These are phyloP conservation scores for Salvelinus alpinus DNA, from an alignment of 2,113 vertebrate genomes.

Conservation along the genomic window DNA sequence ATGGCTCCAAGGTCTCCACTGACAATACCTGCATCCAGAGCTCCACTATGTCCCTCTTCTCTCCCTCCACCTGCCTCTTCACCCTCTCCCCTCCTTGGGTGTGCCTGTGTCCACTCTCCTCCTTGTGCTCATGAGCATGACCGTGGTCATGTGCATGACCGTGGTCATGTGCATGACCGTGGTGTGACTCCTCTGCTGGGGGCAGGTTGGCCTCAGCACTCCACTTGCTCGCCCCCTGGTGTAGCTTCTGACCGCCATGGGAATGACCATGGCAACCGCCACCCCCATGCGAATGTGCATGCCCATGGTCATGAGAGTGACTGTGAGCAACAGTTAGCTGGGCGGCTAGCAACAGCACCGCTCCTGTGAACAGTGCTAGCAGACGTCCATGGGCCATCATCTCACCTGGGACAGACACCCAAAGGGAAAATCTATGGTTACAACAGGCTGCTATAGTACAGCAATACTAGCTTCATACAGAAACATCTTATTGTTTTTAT, in stretches of 20 bases:
- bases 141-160: background rate
- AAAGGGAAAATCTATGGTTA: background rate
- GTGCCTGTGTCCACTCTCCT: constrained; percentile 22
- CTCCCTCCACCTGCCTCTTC: constrained; percentile 48
- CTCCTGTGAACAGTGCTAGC: constrained; percentile 50
- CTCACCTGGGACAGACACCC: constrained; percentile 35
- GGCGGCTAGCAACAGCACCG: constrained; percentile 47
- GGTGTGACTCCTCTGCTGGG: constrained; percentile 43
- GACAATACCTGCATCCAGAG: constrained; percentile 84
- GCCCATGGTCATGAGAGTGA: constrained; percentile 63
- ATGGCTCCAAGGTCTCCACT: too few species aligned
- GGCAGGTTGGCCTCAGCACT: constrained; percentile 74
- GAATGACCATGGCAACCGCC: constrained; percentile 59
- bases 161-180: constrained; percentile 49
- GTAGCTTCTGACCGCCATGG: constrained; percentile 66
- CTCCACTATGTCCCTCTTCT: constrained; percentile 72
- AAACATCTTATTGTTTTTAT: too few species aligned
- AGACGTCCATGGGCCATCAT: constrained; percentile 62
- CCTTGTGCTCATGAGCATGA: constrained; percentile 50
- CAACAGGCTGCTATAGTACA: too few species aligned
- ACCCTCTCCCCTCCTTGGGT: constrained; percentile 39
- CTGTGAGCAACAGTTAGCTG: constrained; percentile 52
- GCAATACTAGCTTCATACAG: too few species aligned
- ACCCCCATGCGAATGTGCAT: constrained; percentile 65
- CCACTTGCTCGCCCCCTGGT: constrained; percentile 79